A percentile compares a stretch with the other conserved stretches of the same genome.
Conservation (phyloP, 1,140 invertebrate genomes). For the Tyrophagus putrescentiae region DNA sequence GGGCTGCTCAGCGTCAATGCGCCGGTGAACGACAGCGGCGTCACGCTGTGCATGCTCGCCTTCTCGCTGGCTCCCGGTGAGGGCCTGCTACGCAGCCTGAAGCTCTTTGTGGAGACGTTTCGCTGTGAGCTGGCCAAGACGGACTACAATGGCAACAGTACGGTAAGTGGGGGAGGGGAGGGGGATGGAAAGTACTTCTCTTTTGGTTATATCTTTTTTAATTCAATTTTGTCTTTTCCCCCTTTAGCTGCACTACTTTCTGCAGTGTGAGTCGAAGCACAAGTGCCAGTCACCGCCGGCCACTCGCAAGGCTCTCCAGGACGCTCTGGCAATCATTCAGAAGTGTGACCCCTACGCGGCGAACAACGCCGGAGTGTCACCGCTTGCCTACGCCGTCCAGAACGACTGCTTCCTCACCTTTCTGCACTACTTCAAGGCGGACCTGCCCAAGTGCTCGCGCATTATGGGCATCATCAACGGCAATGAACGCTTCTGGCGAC, state of each 20-base stretch:
- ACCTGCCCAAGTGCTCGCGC: neutral
- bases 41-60: constrained; percentile 32
- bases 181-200: constrained; percentile 22
- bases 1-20: constrained; percentile 39
- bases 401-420: constrained; percentile 27
- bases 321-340: constrained; percentile 33
- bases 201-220: neutral
- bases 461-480: neutral
- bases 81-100: constrained; percentile 33
- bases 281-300: too few species aligned
- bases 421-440: neutral
- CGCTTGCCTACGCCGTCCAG: constrained; percentile 33
- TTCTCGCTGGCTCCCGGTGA: constrained; percentile 7
- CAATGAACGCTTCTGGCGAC: neutral
- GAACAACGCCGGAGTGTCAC: constrained; percentile 32
- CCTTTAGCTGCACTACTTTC: constrained; percentile 27
- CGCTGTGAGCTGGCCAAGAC: constrained; percentile 33
- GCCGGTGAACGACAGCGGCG: constrained; percentile 29
- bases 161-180: constrained; percentile 30
- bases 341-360: constrained; percentile 31
- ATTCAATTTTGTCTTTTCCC: neutral
- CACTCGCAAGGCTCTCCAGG: constrained; percentile 16
- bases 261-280: constrained; percentile 21
- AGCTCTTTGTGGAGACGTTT: constrained; percentile 34
- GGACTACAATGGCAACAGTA: constrained; percentile 36